A percentile compares a stretch with the other conserved stretches of the same genome.
Evolutionary conservation across 2,113 vertebrate genomes (phyloP).

Genomic region (Forbesichthys papilliferus): DNA sequence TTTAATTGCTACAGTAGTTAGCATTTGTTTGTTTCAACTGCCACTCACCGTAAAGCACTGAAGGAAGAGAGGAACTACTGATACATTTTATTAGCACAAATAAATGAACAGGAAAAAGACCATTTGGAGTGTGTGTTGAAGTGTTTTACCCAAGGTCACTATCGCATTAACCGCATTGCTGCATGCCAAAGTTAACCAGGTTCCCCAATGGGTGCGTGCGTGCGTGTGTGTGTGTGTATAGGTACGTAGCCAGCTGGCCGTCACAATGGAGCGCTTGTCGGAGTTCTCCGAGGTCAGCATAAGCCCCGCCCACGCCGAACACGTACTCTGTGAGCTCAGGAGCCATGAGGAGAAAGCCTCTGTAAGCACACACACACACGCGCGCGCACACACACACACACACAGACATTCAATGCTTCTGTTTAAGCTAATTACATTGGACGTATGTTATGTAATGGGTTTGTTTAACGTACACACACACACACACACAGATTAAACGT

Average conservation of each 20-base stretch:
- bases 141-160: no score
- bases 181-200: not conserved
- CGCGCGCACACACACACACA: not conserved
- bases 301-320: conserved; percentile 86
- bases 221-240: conserved; percentile 75
- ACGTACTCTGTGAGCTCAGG: conserved; percentile 87
- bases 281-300: conserved; percentile 87
- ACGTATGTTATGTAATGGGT: not conserved
- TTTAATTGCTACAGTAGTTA: no score
- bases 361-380: conserved; percentile 71
- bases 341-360: conserved; percentile 83
- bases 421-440: not conserved
- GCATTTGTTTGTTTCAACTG: no score
- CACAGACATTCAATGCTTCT: not conserved
- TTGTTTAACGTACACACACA: not conserved
- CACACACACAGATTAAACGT: not conserved
- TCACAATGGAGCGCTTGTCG: conserved; percentile 76
- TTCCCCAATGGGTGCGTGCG: not conserved
- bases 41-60: no score
- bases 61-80: no score
- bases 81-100: no score
- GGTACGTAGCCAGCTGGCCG: conserved; percentile 84
- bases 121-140: no score
- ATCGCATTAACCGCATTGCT: not conserved
- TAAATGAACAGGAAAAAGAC: no score